These are phyloP conservation scores for Dolomedes plantarius DNA, from an alignment of 2,888 invertebrate genomes.

Conservation along the genomic window DNA sequence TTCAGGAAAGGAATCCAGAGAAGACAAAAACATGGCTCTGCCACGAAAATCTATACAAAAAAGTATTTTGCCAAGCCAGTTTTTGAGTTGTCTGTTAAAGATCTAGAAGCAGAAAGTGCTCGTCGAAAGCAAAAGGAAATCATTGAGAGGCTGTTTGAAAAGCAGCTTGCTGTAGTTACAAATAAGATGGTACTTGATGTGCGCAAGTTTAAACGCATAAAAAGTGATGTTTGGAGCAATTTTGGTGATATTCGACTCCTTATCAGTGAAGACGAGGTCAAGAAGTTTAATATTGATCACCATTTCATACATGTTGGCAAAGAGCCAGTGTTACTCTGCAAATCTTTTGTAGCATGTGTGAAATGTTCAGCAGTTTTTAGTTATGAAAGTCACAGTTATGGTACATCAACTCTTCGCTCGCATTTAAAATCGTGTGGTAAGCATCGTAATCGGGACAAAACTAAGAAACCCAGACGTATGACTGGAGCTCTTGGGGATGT, in stretches of 20 bases:
- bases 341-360: slow-evolving; percentile 68
- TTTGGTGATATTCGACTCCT: slow-evolving; percentile 63
- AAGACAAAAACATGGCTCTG: slow-evolving; percentile 38
- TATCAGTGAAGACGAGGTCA: slow-evolving; percentile 58
- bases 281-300: slow-evolving; percentile 57
- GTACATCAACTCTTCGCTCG: slow-evolving; percentile 60
- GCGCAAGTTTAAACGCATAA: slow-evolving; percentile 61
- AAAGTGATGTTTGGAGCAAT: slow-evolving; percentile 68
- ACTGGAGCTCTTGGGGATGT: slow-evolving; percentile 50
- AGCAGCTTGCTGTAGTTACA: slow-evolving; percentile 57
- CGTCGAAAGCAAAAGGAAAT: slow-evolving; percentile 63
- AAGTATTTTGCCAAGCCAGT: slow-evolving; percentile 64
- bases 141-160: slow-evolving; percentile 61
- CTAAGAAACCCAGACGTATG: slow-evolving; percentile 32
- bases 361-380: slow-evolving; percentile 68
- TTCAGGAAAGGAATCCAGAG: slow-evolving; percentile 33
- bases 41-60: slow-evolving; percentile 59
- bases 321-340: slow-evolving; percentile 56
- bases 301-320: slow-evolving; percentile 56
- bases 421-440: slow-evolving; percentile 67
- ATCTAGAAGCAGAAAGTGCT: slow-evolving; percentile 63
- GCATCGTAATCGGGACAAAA: slow-evolving; percentile 52
- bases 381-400: slow-evolving; percentile 71
- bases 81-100: slow-evolving; percentile 60
- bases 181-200: slow-evolving; percentile 70